A percentile compares a stretch with the other conserved stretches of the same genome.
Evolutionary conservation across 2,113 vertebrate genomes (phyloP).

Genomic region (Apodemus sylvaticus): DNA sequence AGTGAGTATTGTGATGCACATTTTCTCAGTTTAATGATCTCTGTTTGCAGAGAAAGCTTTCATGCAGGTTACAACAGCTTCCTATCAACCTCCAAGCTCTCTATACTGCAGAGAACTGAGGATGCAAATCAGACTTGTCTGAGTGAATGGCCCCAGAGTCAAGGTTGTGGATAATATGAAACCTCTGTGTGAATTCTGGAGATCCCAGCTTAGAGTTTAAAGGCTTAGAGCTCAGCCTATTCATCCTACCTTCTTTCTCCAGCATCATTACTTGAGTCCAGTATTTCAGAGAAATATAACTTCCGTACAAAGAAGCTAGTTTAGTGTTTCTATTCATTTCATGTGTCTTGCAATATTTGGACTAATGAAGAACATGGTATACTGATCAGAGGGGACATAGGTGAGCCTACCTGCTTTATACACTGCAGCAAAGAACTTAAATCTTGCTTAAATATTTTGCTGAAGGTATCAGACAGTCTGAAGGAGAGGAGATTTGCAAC

Average conservation of each 20-base stretch:
- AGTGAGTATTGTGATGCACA: not conserved
- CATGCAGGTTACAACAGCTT: not conserved
- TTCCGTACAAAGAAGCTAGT: not conserved
- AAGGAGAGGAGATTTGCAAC: slow-evolving; percentile 8
- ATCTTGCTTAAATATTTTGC: not conserved
- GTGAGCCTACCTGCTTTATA: not conserved
- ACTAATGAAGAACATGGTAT: not conserved
- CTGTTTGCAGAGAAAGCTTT: not conserved
- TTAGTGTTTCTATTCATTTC: not conserved
- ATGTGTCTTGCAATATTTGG: not conserved
- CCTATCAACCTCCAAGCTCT: not conserved
- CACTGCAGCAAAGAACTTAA: not conserved
- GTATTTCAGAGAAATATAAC: not conserved
- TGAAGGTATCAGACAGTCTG: not conserved
- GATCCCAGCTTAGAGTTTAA: not conserved
- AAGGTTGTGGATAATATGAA: too few species aligned
- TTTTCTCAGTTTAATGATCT: not conserved
- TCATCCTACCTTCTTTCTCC: not conserved
- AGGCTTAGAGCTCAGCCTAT: not conserved
- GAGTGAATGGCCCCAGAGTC: not conserved
- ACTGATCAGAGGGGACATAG: not conserved
- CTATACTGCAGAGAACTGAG: not conserved
- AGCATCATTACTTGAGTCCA: not conserved
- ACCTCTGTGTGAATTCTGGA: not conserved
- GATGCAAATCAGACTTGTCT: not conserved